Evolutionary conservation across 2,888 invertebrate species (phyloP).

Genomic region (Cheilosia soror): DNA sequence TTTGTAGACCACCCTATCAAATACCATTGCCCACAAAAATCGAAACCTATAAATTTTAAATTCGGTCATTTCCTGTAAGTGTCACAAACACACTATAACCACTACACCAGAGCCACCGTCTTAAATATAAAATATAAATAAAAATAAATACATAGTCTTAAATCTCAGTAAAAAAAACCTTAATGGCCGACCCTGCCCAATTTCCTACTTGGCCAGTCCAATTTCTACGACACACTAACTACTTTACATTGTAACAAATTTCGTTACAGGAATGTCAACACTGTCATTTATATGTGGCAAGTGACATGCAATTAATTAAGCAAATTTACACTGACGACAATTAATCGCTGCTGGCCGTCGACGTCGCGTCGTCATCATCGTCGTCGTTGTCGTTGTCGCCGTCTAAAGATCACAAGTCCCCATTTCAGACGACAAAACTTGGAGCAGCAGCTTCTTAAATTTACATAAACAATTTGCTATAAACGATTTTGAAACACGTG

Average conservation of each 20-base stretch:
- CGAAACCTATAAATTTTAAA: too few relatives aligned
- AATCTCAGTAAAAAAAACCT: too few relatives aligned
- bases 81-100: too few relatives aligned
- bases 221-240: neutral
- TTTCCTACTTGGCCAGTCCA: too few relatives aligned
- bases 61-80: too few relatives aligned
- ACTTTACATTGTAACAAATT: constrained; percentile 25
- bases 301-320: constrained; percentile 60
- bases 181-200: too few relatives aligned
- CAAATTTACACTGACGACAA: constrained; percentile 53
- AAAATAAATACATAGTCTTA: too few relatives aligned
- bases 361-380: neutral
- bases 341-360: constrained; percentile 44
- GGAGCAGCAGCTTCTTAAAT: constrained; percentile 11
- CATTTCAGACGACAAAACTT: neutral
- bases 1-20: too few relatives aligned
- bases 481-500: constrained; percentile 49
- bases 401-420: constrained; percentile 14
- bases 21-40: too few relatives aligned
- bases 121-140: too few relatives aligned
- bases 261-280: constrained; percentile 40
- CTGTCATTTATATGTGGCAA: constrained; percentile 24
- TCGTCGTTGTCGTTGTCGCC: neutral
- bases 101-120: too few relatives aligned
- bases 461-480: constrained; percentile 53